A percentile compares a stretch with the other conserved stretches of the same genome.
These are phyloP conservation scores for Stenurella melanura DNA, from an alignment of 2,888 invertebrate species.

Conservation along the genomic window DNA sequence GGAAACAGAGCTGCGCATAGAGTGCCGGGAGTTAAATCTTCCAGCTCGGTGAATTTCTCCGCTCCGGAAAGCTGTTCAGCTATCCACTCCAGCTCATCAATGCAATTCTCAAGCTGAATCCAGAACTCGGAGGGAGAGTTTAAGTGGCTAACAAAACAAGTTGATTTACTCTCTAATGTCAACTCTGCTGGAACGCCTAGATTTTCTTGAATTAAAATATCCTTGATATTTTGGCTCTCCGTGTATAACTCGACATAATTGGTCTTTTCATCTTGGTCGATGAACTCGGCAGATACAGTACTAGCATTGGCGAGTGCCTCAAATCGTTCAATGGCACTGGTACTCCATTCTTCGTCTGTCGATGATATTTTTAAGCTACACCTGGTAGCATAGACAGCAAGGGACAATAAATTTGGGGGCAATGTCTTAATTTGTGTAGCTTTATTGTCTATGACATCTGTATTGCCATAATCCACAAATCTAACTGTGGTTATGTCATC, in stretches of 20 bases:
- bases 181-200: constrained; percentile 73
- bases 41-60: constrained; percentile 74
- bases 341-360: constrained; percentile 80
- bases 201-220: constrained; percentile 77
- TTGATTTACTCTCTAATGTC: constrained; percentile 76
- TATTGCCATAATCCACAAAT: constrained; percentile 87
- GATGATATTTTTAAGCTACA: constrained; percentile 83
- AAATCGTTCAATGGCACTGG: constrained; percentile 77
- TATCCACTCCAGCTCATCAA: constrained; percentile 78
- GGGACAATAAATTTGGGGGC: constrained; percentile 76
- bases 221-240: constrained; percentile 78
- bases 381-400: constrained; percentile 78
- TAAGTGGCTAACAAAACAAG: constrained; percentile 81
- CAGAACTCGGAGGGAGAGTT: constrained; percentile 84
- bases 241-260: constrained; percentile 81
- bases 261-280: constrained; percentile 77
- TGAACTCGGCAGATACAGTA: constrained; percentile 61
- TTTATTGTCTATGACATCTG: constrained; percentile 82
- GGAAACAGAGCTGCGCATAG: constrained; percentile 81
- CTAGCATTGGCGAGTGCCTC: constrained; percentile 65
- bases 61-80: constrained; percentile 75
- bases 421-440: constrained; percentile 78
- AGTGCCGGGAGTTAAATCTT: constrained; percentile 77
- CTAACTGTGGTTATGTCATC: constrained; percentile 85
- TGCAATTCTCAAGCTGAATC: constrained; percentile 81